Percentiles rank a stretch among this genome's conserved stretches.
Conservation (phyloP, 2,888 invertebrate genomes). For the Strigamia transsilvanica region DNA sequence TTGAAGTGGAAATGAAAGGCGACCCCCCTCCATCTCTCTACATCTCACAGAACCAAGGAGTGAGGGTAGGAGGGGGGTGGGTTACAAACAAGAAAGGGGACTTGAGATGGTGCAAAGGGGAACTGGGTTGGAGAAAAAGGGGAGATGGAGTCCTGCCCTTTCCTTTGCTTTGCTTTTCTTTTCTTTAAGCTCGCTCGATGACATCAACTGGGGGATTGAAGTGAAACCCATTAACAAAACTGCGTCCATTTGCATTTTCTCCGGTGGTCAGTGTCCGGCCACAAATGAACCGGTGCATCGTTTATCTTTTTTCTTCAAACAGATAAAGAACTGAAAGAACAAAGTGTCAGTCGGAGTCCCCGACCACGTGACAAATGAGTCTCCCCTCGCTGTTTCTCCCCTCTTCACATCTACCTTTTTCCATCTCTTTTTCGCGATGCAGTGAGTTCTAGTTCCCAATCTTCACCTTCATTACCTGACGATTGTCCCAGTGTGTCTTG, state of each 20-base stretch:
- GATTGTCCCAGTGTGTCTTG: slow-evolving; percentile 50
- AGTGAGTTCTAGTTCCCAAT: slow-evolving; percentile 12
- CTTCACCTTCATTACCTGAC: slow-evolving; percentile 46
- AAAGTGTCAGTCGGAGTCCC: slow-evolving; percentile 30
- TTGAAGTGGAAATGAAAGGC: slow-evolving; percentile 50
- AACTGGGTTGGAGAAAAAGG: slow-evolving; percentile 1
- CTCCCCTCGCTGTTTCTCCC: not conserved
- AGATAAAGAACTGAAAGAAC: slow-evolving; percentile 10
- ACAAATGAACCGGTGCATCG: slow-evolving; percentile 20
- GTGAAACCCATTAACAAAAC: slow-evolving; percentile 20
- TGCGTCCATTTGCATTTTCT: slow-evolving; percentile 20
- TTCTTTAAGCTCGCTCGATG: slow-evolving; percentile 13
- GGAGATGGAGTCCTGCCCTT: slow-evolving; percentile 14
- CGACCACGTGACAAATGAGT: slow-evolving; percentile 43
- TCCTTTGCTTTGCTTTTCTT: slow-evolving; percentile 19
- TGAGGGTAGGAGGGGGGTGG: not conserved
- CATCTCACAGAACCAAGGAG: not conserved
- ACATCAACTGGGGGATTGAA: slow-evolving; percentile 5
- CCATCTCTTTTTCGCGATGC: slow-evolving; percentile 12
- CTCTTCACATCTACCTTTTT: not conserved
- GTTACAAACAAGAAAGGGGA: slow-evolving; percentile 9
- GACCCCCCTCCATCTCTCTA: slow-evolving; percentile 21
- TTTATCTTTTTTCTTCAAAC: slow-evolving; percentile 20
- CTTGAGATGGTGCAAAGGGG: slow-evolving; percentile 20
- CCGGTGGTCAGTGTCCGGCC: slow-evolving; percentile 10